These are phyloP conservation scores for Nycticorax nycticorax DNA, from an alignment of 2,113 vertebrate species.

Conservation along the genomic window DNA sequence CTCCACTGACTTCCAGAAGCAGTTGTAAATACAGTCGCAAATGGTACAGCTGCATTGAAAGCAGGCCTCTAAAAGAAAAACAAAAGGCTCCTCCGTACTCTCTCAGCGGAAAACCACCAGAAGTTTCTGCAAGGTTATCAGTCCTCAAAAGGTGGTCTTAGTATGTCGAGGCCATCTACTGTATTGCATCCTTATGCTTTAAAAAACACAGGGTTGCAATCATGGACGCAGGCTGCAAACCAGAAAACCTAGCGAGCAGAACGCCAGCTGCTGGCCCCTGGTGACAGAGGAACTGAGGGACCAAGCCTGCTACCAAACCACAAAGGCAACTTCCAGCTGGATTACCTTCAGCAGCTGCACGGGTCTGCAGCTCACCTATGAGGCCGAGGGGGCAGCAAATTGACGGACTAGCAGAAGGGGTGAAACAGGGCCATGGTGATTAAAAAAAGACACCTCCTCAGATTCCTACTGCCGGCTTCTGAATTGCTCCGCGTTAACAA, in stretches of 20 bases:
- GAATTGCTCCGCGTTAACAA: not conserved
- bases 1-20: not conserved
- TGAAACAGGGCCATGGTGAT: not conserved
- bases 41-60: not conserved
- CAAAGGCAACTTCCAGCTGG: not conserved
- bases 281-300: not conserved
- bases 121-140: not conserved
- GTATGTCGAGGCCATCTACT: not conserved
- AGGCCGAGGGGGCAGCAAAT: not conserved
- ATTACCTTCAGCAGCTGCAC: not conserved
- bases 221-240: not conserved
- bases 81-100: not conserved
- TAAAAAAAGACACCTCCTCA: not conserved
- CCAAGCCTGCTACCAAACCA: not conserved
- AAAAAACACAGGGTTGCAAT: not conserved
- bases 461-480: not conserved
- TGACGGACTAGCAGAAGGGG: not conserved
- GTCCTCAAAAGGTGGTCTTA: not conserved
- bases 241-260: fast-evolving
- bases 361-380: not conserved
- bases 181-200: not conserved
- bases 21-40: not conserved
- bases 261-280: not conserved
- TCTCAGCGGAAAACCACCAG: not conserved
- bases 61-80: not conserved